Evolutionary conservation across 2,113 vertebrate genomes (phyloP), one percentile per base, ranked within the genome.

Genomic region (Pachycephala philippinensis): DNA sequence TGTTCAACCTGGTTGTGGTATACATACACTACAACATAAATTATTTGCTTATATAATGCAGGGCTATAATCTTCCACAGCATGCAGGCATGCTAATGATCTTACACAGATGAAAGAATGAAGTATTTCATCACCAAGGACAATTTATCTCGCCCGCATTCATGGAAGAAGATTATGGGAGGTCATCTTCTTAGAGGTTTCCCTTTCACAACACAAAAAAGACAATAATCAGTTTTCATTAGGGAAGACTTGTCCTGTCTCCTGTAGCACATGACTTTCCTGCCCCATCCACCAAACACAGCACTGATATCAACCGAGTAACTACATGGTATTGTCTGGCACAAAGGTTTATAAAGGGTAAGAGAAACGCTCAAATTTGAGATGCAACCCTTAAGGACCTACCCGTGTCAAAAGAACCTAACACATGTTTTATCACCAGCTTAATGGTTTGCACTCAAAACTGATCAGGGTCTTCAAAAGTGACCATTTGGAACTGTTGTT

Each of bases 171-270:
- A 91, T 94, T 80, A 89, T 9, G 66, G 82, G 49, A 92, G 49
- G 22, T 96, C 87, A 88, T 44, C 88, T 72, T 84, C 69, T 82
- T 57, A 93, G 87, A 13, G 39, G 78, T 64, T 97, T 94, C 60
- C 78, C 71, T 96, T 95, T 94, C 88, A 69, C 57, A 82, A 86
- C 54, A 84, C 60, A 82, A 52, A 65, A n/a, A 84, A 3, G 37
- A 45, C 65, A 72, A 82, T 54, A 26, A 89, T 70, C 78, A 54
- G 31, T 84, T 90, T 87, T 84, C 70, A 59, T 56, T 44, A 70
- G 40, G 66, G 83, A 75, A 76, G 45, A 72, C n/a, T 37, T 68
- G 37, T 53, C 75, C 59, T 78, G 87, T 53, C 64, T 71, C 37
- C 78, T 89, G 87, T 68, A 87, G 56, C 40, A 27, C 2, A 1